Percentiles rank a stretch among this genome's conserved stretches.
These are phyloP conservation scores for Chrysolina americana DNA, from an alignment of 2,888 invertebrate genomes.

Conservation along the genomic window DNA sequence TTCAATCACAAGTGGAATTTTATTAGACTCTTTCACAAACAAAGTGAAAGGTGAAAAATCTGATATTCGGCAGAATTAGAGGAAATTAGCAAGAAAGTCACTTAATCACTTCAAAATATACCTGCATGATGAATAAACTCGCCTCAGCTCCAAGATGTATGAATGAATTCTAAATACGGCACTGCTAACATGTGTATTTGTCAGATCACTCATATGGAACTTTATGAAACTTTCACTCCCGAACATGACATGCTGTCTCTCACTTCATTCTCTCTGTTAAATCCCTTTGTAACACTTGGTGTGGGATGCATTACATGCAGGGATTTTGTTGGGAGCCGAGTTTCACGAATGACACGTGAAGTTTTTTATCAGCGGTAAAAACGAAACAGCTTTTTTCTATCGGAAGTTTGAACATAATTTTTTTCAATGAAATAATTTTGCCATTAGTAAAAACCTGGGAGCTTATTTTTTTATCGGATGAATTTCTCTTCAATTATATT, in stretches of 20 bases:
- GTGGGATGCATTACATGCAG: constrained; percentile 26
- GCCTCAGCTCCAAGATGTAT: not conserved
- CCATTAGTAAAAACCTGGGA: too few relatives aligned
- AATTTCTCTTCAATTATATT: too few relatives aligned
- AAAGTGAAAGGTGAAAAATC: too few relatives aligned
- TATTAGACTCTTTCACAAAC: too few relatives aligned
- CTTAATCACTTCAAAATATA: not conserved
- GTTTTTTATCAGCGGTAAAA: not conserved
- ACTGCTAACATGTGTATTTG: constrained; percentile 35
- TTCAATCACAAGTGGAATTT: too few relatives aligned
- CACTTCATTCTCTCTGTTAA: constrained; percentile 40
- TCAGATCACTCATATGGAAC: constrained; percentile 40
- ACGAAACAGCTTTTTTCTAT: too few relatives aligned
- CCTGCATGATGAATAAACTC: not conserved
- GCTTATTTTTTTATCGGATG: too few relatives aligned
- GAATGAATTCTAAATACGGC: constrained; percentile 22
- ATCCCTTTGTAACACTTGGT: constrained; percentile 38
- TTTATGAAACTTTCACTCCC: constrained; percentile 36
- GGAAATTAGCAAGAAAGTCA: too few relatives aligned
- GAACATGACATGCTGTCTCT: constrained; percentile 42
- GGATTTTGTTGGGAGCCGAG: constrained; percentile 35
- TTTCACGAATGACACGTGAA: constrained; percentile 28
- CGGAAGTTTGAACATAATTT: too few relatives aligned
- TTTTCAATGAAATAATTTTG: too few relatives aligned
- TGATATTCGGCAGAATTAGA: too few relatives aligned